phyloP scores from a whole-genome alignment of 1,140 invertebrate genomes.

The Penaeus chinensis region DNA sequence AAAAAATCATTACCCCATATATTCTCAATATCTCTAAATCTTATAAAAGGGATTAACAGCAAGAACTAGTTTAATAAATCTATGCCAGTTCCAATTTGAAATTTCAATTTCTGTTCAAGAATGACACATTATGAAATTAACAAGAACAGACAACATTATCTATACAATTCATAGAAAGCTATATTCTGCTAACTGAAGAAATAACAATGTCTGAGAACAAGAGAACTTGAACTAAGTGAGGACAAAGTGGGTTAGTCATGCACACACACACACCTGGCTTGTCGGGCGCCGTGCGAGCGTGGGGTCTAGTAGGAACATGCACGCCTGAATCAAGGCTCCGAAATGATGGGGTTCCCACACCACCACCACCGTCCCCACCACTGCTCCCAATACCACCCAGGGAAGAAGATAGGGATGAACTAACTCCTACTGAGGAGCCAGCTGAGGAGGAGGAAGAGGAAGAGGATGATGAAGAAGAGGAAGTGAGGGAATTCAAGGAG shows the following conservation, averaged over 20 bases:
- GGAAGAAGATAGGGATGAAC: slow-evolving; percentile 35
- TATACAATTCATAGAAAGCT: no score
- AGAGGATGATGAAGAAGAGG: slow-evolving; percentile 35
- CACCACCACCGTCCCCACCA: slow-evolving; percentile 26
- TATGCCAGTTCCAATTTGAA: no score
- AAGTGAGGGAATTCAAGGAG: slow-evolving; percentile 37
- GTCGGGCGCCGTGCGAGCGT: slow-evolving; percentile 44
- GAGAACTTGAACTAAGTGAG: neutral
- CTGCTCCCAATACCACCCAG: slow-evolving; percentile 25
- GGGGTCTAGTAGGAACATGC: slow-evolving; percentile 49
- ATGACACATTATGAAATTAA: no score
- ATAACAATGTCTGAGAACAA: no score
- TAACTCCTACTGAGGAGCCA: slow-evolving; percentile 8
- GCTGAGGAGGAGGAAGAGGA: slow-evolving; percentile 28
- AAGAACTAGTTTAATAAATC: no score
- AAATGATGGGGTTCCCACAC: slow-evolving; percentile 23
- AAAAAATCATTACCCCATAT: no score
- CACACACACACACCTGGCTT: slow-evolving; percentile 47
- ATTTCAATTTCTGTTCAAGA: no score
- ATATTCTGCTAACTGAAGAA: no score
- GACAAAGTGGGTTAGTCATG: slow-evolving; percentile 28
- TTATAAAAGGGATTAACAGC: no score
- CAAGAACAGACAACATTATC: no score
- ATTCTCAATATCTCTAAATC: no score
- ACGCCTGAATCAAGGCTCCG: slow-evolving; percentile 40